Evolutionary conservation across 1,140 invertebrate genomes (phyloP).

Genomic region (Drosophila mauritiana): DNA sequence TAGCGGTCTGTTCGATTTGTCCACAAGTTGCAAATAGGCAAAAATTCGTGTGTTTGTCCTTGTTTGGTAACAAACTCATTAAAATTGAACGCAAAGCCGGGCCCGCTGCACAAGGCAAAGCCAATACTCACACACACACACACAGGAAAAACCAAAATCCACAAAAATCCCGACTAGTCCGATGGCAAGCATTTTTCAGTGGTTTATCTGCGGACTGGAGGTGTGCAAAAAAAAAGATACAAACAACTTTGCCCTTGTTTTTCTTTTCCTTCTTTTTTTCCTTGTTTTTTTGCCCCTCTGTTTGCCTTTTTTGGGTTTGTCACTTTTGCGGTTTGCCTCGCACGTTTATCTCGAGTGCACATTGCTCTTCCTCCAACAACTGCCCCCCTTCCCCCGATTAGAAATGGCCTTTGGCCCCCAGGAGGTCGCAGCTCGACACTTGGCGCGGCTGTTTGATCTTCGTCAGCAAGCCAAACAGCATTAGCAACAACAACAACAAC

Average conservation of each 20-base stretch:
- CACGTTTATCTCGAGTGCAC: constrained; percentile 73
- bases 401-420: constrained; percentile 22
- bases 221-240: constrained; percentile 10
- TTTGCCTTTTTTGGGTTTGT: constrained; percentile 65
- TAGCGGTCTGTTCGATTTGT: constrained; percentile 34
- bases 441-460: constrained; percentile 70
- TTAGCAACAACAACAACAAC: constrained; percentile 37
- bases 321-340: constrained; percentile 74
- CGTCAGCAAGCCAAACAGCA: constrained; percentile 64
- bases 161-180: constrained; percentile 35
- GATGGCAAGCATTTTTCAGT: constrained; percentile 53
- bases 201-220: constrained; percentile 39
- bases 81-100: constrained; percentile 42
- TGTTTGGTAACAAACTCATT: constrained; percentile 57
- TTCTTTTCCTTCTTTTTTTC: constrained; percentile 14
- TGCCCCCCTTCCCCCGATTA: not conserved
- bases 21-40: constrained; percentile 49
- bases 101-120: not conserved
- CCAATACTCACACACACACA: constrained; percentile 5
- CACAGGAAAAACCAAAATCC: constrained; percentile 20
- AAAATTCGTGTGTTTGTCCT: constrained; percentile 34
- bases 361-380: constrained; percentile 20
- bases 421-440: constrained; percentile 31
- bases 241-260: constrained; percentile 38
- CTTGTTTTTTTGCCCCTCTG: constrained; percentile 28